Percentiles rank a stretch among this genome's conserved stretches.
phyloP scores from a whole-genome alignment of 37 sponge, comb jelly and placozoan genomes.

The Diacarnus erythraeanus region DNA sequence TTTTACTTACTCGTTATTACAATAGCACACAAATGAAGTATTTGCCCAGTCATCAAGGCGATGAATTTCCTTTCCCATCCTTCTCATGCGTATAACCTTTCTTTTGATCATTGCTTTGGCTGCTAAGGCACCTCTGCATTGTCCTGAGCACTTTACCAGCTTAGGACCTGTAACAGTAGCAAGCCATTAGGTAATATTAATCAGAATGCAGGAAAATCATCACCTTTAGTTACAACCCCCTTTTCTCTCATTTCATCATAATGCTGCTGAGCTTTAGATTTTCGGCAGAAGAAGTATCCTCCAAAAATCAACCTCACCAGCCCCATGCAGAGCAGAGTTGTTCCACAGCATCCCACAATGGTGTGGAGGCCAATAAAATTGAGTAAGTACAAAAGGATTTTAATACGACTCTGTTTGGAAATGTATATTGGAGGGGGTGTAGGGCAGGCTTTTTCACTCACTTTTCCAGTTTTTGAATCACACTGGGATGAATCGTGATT shows the following conservation, averaged over 20 bases:
- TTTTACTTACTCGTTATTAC: slow-evolving; percentile 74
- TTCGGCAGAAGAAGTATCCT: slow-evolving; percentile 62
- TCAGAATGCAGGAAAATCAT: not conserved
- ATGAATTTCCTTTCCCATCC: slow-evolving; percentile 54
- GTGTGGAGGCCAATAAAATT: slow-evolving; percentile 64
- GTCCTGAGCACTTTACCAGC: slow-evolving; percentile 67
- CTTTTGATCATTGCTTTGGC: slow-evolving; percentile 62
- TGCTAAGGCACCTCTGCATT: slow-evolving; percentile 74
- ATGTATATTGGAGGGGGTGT: slow-evolving; percentile 39
- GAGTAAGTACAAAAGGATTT: slow-evolving; percentile 40
- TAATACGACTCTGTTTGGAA: not conserved
- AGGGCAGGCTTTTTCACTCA: slow-evolving; percentile 20
- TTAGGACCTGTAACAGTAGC: slow-evolving; percentile 62
- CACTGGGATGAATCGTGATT: not conserved
- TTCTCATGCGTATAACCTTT: slow-evolving; percentile 38
- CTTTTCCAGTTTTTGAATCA: not conserved
- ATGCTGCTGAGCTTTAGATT: slow-evolving; percentile 66
- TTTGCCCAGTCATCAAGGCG: slow-evolving; percentile 79
- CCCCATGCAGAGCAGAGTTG: slow-evolving; percentile 57
- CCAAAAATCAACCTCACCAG: slow-evolving; percentile 73
- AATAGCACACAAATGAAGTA: slow-evolving; percentile 67
- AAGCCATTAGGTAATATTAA: too few relatives aligned
- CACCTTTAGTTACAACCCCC: slow-evolving; percentile 28
- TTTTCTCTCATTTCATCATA: slow-evolving; percentile 50
- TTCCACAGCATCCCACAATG: slow-evolving; percentile 49